phyloP scores from a whole-genome alignment of 1,140 invertebrate species.

The Venturia canescens region DNA sequence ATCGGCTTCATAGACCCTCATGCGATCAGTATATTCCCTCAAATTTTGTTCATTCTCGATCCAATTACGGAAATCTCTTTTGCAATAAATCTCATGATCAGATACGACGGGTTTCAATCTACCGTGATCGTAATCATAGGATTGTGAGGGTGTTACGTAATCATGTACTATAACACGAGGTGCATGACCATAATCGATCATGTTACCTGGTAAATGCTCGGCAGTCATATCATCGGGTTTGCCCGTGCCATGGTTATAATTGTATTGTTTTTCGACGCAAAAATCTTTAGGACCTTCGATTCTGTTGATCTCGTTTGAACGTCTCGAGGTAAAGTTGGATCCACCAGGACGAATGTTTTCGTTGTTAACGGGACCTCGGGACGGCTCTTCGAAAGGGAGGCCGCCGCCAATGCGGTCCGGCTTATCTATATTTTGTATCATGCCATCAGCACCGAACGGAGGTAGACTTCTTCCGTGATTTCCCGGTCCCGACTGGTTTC shows the following conservation, averaged over 20 bases:
- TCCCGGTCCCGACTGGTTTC: neutral
- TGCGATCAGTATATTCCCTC: constrained; percentile 66
- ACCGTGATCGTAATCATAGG: constrained; percentile 72
- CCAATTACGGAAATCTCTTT: constrained; percentile 71
- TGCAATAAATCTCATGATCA: constrained; percentile 59
- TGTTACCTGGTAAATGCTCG: constrained; percentile 75
- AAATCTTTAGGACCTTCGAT: constrained; percentile 61
- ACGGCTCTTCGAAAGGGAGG: neutral
- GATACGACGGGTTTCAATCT: constrained; percentile 67
- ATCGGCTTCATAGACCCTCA: constrained; percentile 47
- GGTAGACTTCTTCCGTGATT: neutral
- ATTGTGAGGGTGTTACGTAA: constrained; percentile 62
- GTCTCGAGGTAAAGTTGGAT: constrained; percentile 31
- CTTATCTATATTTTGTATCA: neutral
- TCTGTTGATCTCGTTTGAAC: constrained; percentile 10
- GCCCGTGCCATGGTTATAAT: constrained; percentile 72
- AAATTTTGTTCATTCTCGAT: constrained; percentile 73
- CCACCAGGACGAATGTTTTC: neutral
- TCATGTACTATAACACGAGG: constrained; percentile 56
- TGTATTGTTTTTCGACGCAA: constrained; percentile 70
- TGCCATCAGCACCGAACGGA: neutral
- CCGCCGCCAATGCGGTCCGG: neutral
- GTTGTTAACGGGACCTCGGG: neutral
- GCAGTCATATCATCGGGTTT: constrained; percentile 56
- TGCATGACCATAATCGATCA: constrained; percentile 85